A percentile compares a stretch with the other conserved stretches of the same genome.
Evolutionary conservation across 2,113 vertebrate genomes (phyloP).

Genomic region (Sinocyclocheilus rhinocerous): DNA sequence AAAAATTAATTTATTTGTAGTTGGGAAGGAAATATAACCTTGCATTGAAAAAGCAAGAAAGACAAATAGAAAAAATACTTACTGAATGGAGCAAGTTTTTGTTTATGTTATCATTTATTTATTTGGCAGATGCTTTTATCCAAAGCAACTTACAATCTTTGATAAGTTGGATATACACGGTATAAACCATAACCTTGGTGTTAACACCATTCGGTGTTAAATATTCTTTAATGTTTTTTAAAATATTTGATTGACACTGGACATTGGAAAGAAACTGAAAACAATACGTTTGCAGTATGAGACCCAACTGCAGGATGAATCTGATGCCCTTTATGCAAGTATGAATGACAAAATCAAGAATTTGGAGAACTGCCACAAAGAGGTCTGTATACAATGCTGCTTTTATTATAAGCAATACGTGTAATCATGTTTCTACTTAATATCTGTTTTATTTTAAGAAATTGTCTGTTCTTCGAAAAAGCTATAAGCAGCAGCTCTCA

Average conservation of each 20-base stretch:
- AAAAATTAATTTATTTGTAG: not conserved
- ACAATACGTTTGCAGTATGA: constrained; percentile 66
- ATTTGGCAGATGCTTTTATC: not conserved
- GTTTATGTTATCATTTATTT: not conserved
- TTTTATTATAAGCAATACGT: not conserved
- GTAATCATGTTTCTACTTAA: constrained; percentile 18
- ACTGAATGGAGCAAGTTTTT: not conserved
- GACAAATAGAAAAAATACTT: not conserved
- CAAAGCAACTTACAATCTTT: too few species aligned
- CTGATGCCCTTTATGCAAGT: constrained; percentile 55
- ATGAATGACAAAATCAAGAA: constrained; percentile 61
- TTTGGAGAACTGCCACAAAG: constrained; percentile 58
- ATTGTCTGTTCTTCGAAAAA: constrained; percentile 61
- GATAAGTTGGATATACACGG: too few species aligned
- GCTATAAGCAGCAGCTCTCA: constrained; percentile 66
- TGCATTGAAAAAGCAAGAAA: not conserved
- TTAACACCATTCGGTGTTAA: not conserved
- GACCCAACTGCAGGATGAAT: constrained; percentile 66
- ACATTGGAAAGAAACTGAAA: constrained; percentile 67
- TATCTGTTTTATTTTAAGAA: constrained; percentile 66
- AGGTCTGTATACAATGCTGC: constrained; percentile 50
- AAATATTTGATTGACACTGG: constrained; percentile 50
- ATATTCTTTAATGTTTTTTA: not conserved
- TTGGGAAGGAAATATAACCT: not conserved
- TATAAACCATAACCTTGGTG: too few species aligned